phyloP scores from a whole-genome alignment of 2,113 vertebrate species.

The Centropristis striata region DNA sequence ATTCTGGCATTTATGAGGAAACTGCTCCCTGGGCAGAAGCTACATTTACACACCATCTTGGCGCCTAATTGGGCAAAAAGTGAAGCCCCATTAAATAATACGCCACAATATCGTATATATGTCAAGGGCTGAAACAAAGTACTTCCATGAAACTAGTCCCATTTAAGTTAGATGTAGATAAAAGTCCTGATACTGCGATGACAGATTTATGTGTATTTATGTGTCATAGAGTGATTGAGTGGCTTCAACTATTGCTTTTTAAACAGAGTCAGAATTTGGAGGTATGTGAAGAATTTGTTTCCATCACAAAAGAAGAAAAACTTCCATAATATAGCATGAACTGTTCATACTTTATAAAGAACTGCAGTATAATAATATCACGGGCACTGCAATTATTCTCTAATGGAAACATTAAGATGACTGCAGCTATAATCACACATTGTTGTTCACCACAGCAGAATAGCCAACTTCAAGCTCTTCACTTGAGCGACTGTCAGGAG shows the following conservation, averaged over 20 bases:
- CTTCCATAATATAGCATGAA: conserved; percentile 11
- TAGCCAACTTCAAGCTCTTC: conserved; percentile 57
- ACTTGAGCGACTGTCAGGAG: conserved; percentile 48
- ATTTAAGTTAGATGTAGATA: conserved; percentile 52
- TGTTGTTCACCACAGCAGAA: conserved; percentile 24
- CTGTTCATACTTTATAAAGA: not conserved
- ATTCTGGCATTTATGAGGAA: conserved; percentile 83
- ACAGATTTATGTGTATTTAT: conserved; percentile 8
- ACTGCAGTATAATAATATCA: conserved; percentile 12
- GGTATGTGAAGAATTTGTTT: conserved; percentile 1
- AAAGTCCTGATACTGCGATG: conserved; percentile 19
- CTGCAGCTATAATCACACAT: conserved; percentile 22
- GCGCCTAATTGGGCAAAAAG: conserved; percentile 83
- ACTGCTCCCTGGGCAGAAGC: conserved; percentile 64
- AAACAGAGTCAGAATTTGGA: conserved; percentile 2
- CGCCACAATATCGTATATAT: conserved; percentile 53
- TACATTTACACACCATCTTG: conserved; percentile 76
- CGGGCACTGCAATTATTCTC: conserved; percentile 26
- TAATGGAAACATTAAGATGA: conserved; percentile 19
- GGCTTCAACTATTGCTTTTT: not conserved
- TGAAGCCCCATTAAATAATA: conserved; percentile 75
- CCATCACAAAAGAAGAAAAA: not conserved
- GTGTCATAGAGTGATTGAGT: conserved; percentile 6
- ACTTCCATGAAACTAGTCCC: conserved; percentile 44
- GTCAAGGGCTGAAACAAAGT: conserved; percentile 56